Conservation (phyloP, 2,797 vertebrate species). For the Erethizon dorsatum region DNA sequence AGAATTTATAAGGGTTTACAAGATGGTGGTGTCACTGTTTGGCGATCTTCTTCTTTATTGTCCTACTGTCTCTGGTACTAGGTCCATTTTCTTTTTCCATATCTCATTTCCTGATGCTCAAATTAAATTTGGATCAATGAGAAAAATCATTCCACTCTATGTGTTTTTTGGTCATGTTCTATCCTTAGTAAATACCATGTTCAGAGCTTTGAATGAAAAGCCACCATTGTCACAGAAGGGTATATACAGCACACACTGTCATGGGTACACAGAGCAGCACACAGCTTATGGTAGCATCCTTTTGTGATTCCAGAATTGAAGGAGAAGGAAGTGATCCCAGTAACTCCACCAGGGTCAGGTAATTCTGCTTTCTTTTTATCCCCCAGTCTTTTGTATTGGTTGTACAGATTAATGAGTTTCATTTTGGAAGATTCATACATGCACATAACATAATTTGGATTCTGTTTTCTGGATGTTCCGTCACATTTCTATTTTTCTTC, state of each 20-base stretch:
- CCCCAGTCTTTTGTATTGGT: not conserved
- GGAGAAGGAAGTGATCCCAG: not conserved
- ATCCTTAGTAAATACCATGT: not conserved
- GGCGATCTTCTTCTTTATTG: too few species aligned
- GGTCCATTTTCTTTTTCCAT: not conserved
- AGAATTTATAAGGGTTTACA: not conserved
- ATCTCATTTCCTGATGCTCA: not conserved
- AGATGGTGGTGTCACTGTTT: not conserved
- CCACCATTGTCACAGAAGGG: accelerated
- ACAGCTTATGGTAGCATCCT: accelerated
- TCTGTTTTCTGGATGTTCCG: not conserved
- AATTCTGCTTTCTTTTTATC: not conserved
- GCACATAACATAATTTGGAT: not conserved
- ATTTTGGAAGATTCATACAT: not conserved
- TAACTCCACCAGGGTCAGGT: not conserved
- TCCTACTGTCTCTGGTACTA: not conserved
- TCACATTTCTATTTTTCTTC: slow-evolving; percentile 33
- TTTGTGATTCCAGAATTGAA: not conserved
- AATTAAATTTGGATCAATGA: not conserved
- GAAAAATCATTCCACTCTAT: not conserved
- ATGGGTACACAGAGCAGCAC: accelerated
- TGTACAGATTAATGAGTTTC: not conserved
- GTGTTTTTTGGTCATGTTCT: not conserved
- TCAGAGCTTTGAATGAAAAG: not conserved
- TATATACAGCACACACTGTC: accelerated